phyloP scores from a whole-genome alignment of 1,140 invertebrate genomes.

The Trichomalopsis sarcophagae region DNA sequence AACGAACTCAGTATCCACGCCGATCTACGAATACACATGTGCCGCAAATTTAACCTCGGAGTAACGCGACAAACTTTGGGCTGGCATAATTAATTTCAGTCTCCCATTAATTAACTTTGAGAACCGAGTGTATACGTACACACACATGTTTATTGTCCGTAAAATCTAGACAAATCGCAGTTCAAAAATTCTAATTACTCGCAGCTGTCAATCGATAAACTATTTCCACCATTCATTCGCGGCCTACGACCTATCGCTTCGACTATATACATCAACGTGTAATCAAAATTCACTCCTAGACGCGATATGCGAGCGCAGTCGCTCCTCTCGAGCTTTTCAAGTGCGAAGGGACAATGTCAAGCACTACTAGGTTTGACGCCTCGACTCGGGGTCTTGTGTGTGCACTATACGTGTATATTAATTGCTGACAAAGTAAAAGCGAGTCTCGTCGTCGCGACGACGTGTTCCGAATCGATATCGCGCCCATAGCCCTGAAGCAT shows the following conservation, averaged over 20 bases:
- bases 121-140: neutral
- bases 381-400: neutral
- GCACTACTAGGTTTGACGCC: neutral
- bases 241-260: no score
- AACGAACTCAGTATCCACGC: no score
- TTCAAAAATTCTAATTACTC: no score
- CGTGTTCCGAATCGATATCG: neutral
- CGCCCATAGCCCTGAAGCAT: neutral
- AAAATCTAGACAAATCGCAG: no score
- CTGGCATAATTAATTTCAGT: neutral
- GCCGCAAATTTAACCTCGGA: neutral
- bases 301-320: neutral
- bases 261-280: no score
- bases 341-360: slow-evolving; percentile 12
- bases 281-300: neutral
- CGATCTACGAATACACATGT: no score
- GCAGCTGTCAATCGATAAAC: no score
- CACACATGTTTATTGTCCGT: neutral
- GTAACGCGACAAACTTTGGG: neutral
- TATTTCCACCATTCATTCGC: no score
- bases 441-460: neutral
- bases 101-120: neutral
- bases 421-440: slow-evolving; percentile 28
- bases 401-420: neutral
- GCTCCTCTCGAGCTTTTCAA: neutral